Evolutionary conservation across 2,888 invertebrate genomes (phyloP), one percentile per base, ranked within the genome.

Genomic region (Ptychoptera albimana): DNA sequence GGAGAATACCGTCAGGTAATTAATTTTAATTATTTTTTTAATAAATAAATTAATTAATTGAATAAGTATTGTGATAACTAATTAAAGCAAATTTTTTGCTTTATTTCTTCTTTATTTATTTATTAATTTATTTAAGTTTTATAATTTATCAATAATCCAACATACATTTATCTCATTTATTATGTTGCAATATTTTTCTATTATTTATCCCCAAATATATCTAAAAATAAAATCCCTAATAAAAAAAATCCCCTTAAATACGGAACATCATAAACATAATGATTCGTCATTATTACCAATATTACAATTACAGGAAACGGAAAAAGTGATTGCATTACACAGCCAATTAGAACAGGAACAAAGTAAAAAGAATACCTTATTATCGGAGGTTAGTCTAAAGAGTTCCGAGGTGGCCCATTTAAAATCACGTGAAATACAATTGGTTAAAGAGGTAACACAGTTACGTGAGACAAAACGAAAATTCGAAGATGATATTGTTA

Each of bases 271-370:
- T 5, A 23, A 23, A 5, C 23, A 23, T 23, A 23, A 23, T 23
- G 23, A 5, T 23, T 23, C 23, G 23, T 23, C 23, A 6, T 11
- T 40, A 40, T 32, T 34, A 40, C 11, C 32, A 40, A 31, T 12
- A 29, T 2, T 12, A 30, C 30, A 13, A 39, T 39, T 12, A 42
- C 35, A 42, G 53, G 65, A 66, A 45, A 56, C 58, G 12, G 66
- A 66, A 50, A 71, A 80, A 68, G 84, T 83, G 35, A 76, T 82
- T 54, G 83, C 79, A 0, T 68, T 93, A 13, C 79, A 86, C 48
- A 80, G 84, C 39, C 88, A 93, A 57, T 66, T 93, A 44, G 94
- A 96, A 56, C 89, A 92, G 61, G 94, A 96, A 68, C 81, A 83
- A 46, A 82, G 85, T 52, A 88, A 88, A 57, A 80, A 91, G 49